Percentiles rank a stretch among this genome's conserved stretches.
Evolutionary conservation across 2,888 invertebrate species (phyloP).

Genomic region (Drosophila subquinaria): DNA sequence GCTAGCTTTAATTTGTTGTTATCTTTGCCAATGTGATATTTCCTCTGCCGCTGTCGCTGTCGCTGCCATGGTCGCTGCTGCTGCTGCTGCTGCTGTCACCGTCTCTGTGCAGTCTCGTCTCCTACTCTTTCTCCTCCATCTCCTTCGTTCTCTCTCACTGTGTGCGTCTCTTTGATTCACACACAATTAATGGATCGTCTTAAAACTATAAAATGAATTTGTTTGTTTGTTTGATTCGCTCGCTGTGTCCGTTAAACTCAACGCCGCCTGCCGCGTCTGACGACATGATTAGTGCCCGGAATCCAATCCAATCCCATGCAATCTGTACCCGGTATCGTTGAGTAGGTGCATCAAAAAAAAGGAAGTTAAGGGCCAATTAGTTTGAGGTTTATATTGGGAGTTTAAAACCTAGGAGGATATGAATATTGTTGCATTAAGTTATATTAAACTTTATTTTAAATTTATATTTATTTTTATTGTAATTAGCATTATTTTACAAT

Average conservation of each 20-base stretch:
- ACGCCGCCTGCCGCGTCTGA: conserved; percentile 32
- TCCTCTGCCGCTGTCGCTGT: conserved; percentile 24
- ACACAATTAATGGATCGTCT: conserved; percentile 54
- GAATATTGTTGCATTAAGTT: too few relatives aligned
- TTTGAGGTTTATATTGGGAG: too few relatives aligned
- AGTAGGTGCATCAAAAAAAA: conserved; percentile 45
- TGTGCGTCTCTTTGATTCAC: conserved; percentile 45
- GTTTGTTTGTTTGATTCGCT: conserved; percentile 9
- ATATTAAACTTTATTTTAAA: too few relatives aligned
- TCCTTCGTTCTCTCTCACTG: not conserved
- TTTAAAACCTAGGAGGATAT: too few relatives aligned
- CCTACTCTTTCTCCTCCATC: not conserved
- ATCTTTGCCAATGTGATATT: conserved; percentile 46
- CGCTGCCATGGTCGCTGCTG: conserved; percentile 1
- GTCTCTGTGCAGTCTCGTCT: not conserved
- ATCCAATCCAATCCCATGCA: not conserved
- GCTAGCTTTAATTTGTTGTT: conserved; percentile 51
- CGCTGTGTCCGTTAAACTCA: conserved; percentile 7
- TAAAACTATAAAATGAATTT: conserved; percentile 59
- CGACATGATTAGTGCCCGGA: conserved; percentile 60
- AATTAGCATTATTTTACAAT: too few relatives aligned
- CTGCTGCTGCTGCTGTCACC: not conserved
- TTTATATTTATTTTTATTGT: too few relatives aligned
- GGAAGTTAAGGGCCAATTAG: not conserved
- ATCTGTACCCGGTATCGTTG: conserved; percentile 7